Base-by-base conservation (phyloP, 2,888 invertebrate species). In the Acrobasis repandana region DNA sequence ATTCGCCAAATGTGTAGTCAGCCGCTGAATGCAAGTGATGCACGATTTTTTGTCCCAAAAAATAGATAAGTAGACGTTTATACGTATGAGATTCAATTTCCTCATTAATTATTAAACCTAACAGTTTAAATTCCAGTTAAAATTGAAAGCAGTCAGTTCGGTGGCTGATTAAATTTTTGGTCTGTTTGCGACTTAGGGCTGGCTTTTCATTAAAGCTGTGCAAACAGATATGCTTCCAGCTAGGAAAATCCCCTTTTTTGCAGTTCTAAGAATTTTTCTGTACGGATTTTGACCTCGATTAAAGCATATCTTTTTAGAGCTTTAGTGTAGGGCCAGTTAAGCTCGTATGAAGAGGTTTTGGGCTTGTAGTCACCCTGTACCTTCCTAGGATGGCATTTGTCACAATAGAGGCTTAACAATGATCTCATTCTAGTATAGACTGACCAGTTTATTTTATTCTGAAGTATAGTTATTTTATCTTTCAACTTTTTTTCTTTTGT, bases 281-380 rank as follows among this genome's bases (percentile, higher is more conserved):
- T 8, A 28, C 8, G 28, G 28, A 28, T 28, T 28, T 28, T 28
- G 8, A 28, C 28, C 28, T 38, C 14, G 14, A 9, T 38, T 38
- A 38, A 38, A 11, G 38, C 38, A 38, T 38, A n/a, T n/a, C n/a
- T 43, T 6, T 14, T 10, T 36, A 15, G 36, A 54, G 18, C 36
- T 15, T 52, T 54, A 15, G 18, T 38, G 38, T 38, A 18, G 6
- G 38, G 8, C 6, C 20, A 15, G 54, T 18, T 54, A 73, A 74
- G 76, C 76, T 77, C 78, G 79, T 75, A 70, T 71, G 74, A 76
- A 70, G 65, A 77, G 68, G 85, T 83, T 85, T 83, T 66, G 76
- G 79, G 80, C 82, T 82, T 81, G 70, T 75, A 73, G 76, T 76
- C 75, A 73, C 71, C 71, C 59, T 73, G 74, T 78, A 79, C 76